These are phyloP conservation scores for Mesochorus sp. DNA, from an alignment of 2,888 invertebrate genomes.

Conservation along the genomic window DNA sequence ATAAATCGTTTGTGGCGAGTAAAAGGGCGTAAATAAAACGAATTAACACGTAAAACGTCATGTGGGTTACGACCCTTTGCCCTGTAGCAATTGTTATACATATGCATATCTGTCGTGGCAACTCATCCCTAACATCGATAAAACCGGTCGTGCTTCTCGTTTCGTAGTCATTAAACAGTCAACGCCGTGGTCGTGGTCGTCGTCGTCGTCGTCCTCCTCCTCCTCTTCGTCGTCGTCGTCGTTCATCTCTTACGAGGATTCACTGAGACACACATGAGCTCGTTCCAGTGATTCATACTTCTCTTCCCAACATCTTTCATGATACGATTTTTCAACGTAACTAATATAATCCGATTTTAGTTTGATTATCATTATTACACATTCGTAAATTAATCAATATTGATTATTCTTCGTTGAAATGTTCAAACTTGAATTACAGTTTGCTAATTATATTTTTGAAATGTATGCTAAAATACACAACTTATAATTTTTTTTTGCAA, in stretches of 20 bases:
- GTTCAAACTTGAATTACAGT: too few species aligned
- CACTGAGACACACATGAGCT: slow-evolving; percentile 15
- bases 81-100: not conserved
- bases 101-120: slow-evolving; percentile 27
- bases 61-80: not conserved
- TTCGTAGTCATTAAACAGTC: slow-evolving; percentile 62
- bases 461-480: too few species aligned
- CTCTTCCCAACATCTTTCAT: not conserved
- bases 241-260: slow-evolving; percentile 34
- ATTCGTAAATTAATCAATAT: too few species aligned
- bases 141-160: slow-evolving; percentile 62
- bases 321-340: not conserved
- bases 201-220: not conserved
- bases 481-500: too few species aligned
- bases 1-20: not conserved
- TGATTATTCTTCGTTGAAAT: not conserved
- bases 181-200: slow-evolving; percentile 43
- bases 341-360: too few species aligned
- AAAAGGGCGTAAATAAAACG: not conserved
- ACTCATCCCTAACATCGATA: slow-evolving; percentile 47
- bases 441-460: slow-evolving; percentile 2
- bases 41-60: not conserved
- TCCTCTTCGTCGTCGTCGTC: slow-evolving; percentile 33
- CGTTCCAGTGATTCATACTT: slow-evolving; percentile 9
- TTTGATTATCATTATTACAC: too few species aligned